Percentiles rank a stretch among this genome's conserved stretches.
Conservation (phyloP, 2,888 invertebrate genomes). For the Coronaproctus castanopsis region DNA sequence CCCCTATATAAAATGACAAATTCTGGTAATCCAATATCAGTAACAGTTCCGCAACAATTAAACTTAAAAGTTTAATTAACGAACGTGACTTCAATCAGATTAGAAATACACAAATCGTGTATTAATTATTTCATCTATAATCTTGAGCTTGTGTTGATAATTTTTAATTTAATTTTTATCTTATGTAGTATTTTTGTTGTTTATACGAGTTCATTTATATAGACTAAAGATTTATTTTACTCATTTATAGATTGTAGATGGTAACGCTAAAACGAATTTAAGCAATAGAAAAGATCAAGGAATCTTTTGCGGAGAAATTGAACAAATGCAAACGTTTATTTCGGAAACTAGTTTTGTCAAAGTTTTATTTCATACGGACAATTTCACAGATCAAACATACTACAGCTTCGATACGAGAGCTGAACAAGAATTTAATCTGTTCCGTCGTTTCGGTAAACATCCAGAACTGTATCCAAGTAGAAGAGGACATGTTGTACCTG, state of each 20-base stretch:
- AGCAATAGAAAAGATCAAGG: constrained; percentile 75
- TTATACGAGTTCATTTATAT: no score
- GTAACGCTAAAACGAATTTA: constrained; percentile 72
- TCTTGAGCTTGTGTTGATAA: no score
- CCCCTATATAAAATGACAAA: no score
- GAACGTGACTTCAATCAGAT: no score
- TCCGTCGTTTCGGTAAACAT: constrained; percentile 77
- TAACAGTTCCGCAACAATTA: no score
- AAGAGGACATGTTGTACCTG: constrained; percentile 67
- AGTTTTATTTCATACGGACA: constrained; percentile 75
- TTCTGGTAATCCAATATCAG: no score
- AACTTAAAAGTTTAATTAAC: no score
- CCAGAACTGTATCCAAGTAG: constrained; percentile 80
- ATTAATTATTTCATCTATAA: no score
- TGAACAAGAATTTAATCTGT: constrained; percentile 77
- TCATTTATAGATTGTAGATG: constrained; percentile 78
- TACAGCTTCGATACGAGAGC: constrained; percentile 70
- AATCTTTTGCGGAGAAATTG: constrained; percentile 80
- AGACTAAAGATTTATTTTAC: no score
- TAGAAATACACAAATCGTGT: no score
- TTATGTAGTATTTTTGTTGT: no score
- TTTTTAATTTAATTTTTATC: no score
- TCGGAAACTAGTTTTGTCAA: constrained; percentile 85
- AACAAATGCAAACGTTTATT: constrained; percentile 83
- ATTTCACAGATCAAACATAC: constrained; percentile 80